Base-by-base conservation (phyloP, 1,140 invertebrate genomes). In the Panagrolaimus sp. region DNA sequence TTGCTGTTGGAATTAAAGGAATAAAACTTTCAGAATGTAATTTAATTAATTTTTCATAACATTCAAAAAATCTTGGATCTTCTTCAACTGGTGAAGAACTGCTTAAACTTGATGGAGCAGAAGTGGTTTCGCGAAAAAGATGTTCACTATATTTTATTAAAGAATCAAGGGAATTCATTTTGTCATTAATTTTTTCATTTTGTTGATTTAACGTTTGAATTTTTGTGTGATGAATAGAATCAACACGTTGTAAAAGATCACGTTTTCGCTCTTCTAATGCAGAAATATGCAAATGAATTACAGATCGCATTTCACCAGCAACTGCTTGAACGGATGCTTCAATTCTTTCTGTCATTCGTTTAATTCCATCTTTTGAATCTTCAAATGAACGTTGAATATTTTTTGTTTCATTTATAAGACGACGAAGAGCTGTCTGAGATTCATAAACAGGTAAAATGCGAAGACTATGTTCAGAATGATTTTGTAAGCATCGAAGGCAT, bases 51-150 rank as follows among this genome's bases (percentile, higher is more conserved):
- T 20, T 27, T 25, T 57, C 51, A 57, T 57, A 57, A 27, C 51
- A 57, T 16, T 57, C 51, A 27, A 57, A 27, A 16, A 57, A 25
- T 57, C 51, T 57, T 57, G 51, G 51, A 57, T 57, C 51, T 25
- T 57, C 20, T 11, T 57, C 51, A n/a, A 25, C n/a, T 20, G 11
- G 20, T 14, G 27, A 27, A 20, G 51, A 57, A 27, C 20, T 25
- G 20, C 51, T 27, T 25, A 25, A 25, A 8, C 20, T 25, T 27
- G 51, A 57, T n/a, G 51, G 51, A 20, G 27, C 27, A 25, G 51
- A 57, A 2, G 51, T 16, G 7, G 31, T 38, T 25, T 57, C 51
- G 11, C 27, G 20, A 57, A 57, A 27, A 25, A 57, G 27, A n/a
- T 20, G 20, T 57, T 20, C 27, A 11, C 20, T 16, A 23, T 57